Percentiles rank a stretch among this genome's conserved stretches.
Conservation (phyloP, 2,113 vertebrate genomes). For the Lanius ludovicianus region DNA sequence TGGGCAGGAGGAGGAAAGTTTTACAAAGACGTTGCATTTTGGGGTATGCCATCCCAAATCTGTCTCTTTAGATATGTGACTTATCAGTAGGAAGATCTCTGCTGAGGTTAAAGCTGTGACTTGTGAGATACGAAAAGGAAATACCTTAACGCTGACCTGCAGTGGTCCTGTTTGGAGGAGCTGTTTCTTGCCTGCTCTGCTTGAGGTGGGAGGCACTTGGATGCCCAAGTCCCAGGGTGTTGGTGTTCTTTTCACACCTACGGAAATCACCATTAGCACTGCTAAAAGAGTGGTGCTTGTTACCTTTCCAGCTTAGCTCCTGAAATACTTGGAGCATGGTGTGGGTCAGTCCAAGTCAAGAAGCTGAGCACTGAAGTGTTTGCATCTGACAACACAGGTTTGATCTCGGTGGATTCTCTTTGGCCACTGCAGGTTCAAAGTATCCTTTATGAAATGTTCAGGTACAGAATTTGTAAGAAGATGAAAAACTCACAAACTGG, state of each 20-base stretch:
- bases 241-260: neutral
- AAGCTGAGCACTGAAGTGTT: neutral
- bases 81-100: neutral
- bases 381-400: neutral
- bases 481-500: neutral
- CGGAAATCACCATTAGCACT: neutral
- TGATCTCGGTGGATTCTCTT: neutral
- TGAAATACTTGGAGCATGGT: neutral
- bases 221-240: neutral
- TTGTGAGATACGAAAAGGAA: neutral
- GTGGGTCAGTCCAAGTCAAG: neutral
- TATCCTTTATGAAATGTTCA: neutral
- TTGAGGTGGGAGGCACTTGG: neutral
- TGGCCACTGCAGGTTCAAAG: neutral
- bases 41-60: neutral
- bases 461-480: neutral
- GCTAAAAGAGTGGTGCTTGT: neutral
- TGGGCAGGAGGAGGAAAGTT: neutral
- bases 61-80: neutral
- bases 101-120: neutral
- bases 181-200: neutral
- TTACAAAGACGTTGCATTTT: neutral
- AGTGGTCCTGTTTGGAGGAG: neutral
- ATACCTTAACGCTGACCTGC: neutral
- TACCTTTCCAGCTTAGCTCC: neutral